Evolutionary conservation across 2,888 invertebrate genomes (phyloP), one percentile per base, ranked within the genome.

Genomic region (Trichacis sp.): DNA sequence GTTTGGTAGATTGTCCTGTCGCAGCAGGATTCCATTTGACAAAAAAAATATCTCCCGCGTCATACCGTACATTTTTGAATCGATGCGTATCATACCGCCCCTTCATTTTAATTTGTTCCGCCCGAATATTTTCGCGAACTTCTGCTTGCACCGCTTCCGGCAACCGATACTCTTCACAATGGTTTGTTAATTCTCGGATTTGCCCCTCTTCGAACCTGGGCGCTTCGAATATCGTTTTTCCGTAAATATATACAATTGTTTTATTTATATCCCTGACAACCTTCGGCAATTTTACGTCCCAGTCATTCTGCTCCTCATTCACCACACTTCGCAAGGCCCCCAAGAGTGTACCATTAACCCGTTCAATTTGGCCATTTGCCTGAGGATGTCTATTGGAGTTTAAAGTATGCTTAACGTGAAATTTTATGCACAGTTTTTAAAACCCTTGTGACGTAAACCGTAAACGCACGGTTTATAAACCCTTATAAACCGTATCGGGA

Each of bases 361-460:
- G 12, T 15, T 54, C 49, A 4, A 47, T 12, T 11, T 42, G 17
- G 0, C 54, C 54, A 19, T 60, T 60, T 5, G 42, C 53, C 12
- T 54, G 53, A 8, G 60, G 42, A 19, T 60, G 60, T 17, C 60
- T 18, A 38, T 29, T 54, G 2, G 49, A 53, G 33, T 57, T 63
- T 38, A 53, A 11, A 3, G 56, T 51, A 11, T 63, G 48, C 12
- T 6, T 14, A 2, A 63, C 50, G 8, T 52, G 52, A 8, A 38
- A 43, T n/a, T 30, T 43, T 1, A 19, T 9, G 43, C 70, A 70
- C 20, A 66, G 66, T 18, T 52, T 36, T 11, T 51, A 20, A 14
- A 70, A 70, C 5, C 15, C 24, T 12, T 52, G 15, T 12, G 63
- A 54, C 1, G 64, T 69, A 36, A 69, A 69, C n/a, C n/a, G n/a